These are phyloP conservation scores for Drosophila fuyamai DNA, from an alignment of 1,140 invertebrate genomes.

Conservation along the genomic window DNA sequence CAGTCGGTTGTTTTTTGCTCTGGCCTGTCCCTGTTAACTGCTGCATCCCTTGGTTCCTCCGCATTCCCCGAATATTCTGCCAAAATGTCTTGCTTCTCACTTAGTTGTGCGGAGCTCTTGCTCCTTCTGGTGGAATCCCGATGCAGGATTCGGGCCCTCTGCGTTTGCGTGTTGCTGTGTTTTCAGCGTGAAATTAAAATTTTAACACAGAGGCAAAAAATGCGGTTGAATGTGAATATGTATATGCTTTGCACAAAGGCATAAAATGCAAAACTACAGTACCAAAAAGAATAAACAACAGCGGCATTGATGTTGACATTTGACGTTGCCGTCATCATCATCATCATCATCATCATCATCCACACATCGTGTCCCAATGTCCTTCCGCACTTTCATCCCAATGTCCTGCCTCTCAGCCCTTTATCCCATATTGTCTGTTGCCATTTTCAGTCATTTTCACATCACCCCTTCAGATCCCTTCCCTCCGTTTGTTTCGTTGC, in stretches of 20 bases:
- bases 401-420: slow-evolving; percentile 31
- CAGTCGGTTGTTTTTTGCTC: slow-evolving; percentile 10
- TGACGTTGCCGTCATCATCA: slow-evolving; percentile 64
- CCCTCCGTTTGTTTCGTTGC: slow-evolving; percentile 35
- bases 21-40: slow-evolving; percentile 6
- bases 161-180: slow-evolving; percentile 47
- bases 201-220: slow-evolving; percentile 66
- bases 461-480: neutral
- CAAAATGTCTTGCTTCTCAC: slow-evolving; percentile 11
- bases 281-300: slow-evolving; percentile 61
- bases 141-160: slow-evolving; percentile 7
- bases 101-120: neutral
- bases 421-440: slow-evolving; percentile 67
- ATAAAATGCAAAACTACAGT: slow-evolving; percentile 50
- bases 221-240: slow-evolving; percentile 27
- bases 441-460: slow-evolving; percentile 69
- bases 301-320: slow-evolving; percentile 76
- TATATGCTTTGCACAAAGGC: slow-evolving; percentile 29
- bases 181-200: slow-evolving; percentile 80
- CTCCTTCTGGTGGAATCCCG: neutral
- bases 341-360: slow-evolving; percentile 49
- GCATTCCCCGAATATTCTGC: neutral
- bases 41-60: neutral
- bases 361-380: slow-evolving; percentile 30
- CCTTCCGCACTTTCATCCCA: neutral